Percentiles rank a stretch among this genome's conserved stretches.
Evolutionary conservation across 2,797 vertebrate species (phyloP).

Genomic region (Characodon lateralis): DNA sequence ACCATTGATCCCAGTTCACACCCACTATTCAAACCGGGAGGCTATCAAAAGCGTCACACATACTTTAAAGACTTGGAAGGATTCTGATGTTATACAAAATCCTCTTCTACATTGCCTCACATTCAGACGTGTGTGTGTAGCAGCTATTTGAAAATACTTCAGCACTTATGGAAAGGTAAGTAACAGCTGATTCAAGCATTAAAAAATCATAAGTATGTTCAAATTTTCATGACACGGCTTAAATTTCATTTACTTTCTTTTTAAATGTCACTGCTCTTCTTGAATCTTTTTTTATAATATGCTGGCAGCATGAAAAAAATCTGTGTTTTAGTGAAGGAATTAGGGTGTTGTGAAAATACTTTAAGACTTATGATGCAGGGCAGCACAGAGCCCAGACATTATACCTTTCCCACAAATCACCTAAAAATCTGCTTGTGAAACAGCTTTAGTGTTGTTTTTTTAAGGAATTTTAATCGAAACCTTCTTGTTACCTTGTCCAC

Average conservation of each 20-base stretch:
- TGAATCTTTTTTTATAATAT: not conserved
- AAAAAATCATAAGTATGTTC: too few species aligned
- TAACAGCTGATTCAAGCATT: not conserved
- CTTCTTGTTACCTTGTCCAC: not conserved
- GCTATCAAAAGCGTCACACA: not conserved
- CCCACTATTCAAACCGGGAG: not conserved
- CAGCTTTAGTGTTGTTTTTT: not conserved
- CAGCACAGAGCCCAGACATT: not conserved
- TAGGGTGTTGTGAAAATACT: not conserved
- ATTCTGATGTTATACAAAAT: not conserved
- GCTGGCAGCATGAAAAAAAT: not conserved
- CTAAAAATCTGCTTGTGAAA: not conserved
- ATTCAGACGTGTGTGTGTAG: not conserved
- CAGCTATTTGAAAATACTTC: not conserved
- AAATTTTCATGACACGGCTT: too few species aligned
- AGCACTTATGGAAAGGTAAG: not conserved
- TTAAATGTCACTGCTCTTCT: not conserved
- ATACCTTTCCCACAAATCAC: not conserved
- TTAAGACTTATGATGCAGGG: not conserved
- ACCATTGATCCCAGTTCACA: not conserved
- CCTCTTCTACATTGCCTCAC: not conserved
- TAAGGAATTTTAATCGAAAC: not conserved
- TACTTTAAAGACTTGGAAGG: not conserved
- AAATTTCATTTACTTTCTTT: not conserved
- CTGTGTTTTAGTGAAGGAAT: not conserved